Base-by-base conservation (phyloP, 2,888 invertebrate species). In the Eupelmus urozonus region DNA sequence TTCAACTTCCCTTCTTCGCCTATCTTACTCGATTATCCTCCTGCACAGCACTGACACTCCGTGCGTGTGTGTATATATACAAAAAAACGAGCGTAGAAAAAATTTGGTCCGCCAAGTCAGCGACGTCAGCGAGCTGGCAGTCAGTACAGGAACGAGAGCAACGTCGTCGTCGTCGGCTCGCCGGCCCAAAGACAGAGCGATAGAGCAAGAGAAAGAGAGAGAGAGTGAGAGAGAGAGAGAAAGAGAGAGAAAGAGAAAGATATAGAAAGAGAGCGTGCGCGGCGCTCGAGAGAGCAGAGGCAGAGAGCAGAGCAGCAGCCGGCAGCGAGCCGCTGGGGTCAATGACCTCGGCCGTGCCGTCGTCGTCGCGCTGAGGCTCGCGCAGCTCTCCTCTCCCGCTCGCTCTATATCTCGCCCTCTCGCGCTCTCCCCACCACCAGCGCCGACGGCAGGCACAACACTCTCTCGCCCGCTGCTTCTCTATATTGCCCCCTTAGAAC, bases 251-350 rank as follows among this genome's bases (percentile, higher is more conserved):
- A 9, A 34, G 34, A 34, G 34, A 34, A 34, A 34, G 34, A 34
- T 34, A 34, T 5, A 34, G 34, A 34, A 9, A 9, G 9, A 34
- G 9, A 34, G 9, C 82, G 60, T 27, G n/a, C 23, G 74, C 42
- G 29, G 25, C 29, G 42, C 55, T 18, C 69, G 74, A 13, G 29
- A n/a, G 23, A 55, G 69, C 79, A 55, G 59, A 79, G 51, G 73
- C 80, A 79, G 79, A n/a, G 84, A 83, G 84, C 85, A 84, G 82
- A 88, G 88, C 87, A 88, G 87, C 89, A 88, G 89, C 88, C 88
- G 89, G 88, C 88, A 88, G 87, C 88, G 85, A 88, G 88, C 88
- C 87, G 88, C 88, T 88, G 84, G 84, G 89, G 89, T 89, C 89
- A 89, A 89, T 87, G 89, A 89, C 89, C 89, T 88, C 87, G 85